Conservation (phyloP, 2,113 vertebrate species). For the Aramus guarauna region DNA sequence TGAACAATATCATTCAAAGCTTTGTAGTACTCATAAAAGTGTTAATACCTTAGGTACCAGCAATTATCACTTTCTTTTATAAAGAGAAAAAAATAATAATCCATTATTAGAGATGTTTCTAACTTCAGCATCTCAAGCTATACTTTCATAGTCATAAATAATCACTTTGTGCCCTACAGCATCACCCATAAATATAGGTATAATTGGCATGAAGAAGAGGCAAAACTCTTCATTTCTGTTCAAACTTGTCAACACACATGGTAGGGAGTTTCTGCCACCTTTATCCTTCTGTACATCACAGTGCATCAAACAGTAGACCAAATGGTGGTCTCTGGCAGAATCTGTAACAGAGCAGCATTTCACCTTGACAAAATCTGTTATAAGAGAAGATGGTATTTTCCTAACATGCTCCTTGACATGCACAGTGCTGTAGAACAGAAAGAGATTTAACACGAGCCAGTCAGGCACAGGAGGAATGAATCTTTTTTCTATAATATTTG, state of each 20-base stretch:
- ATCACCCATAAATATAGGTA: neutral
- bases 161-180: neutral
- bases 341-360: neutral
- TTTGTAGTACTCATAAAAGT: neutral
- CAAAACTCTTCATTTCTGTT: neutral
- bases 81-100: neutral
- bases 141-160: neutral
- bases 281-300: neutral
- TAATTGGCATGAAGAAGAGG: neutral
- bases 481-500: neutral
- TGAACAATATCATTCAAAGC: neutral
- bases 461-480: neutral
- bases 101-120: neutral
- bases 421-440: neutral
- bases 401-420: neutral
- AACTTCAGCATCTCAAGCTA: neutral
- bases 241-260: fast-evolving
- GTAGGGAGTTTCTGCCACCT: neutral
- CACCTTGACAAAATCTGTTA: neutral
- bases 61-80: neutral
- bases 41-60: neutral
- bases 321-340: neutral
- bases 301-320: neutral
- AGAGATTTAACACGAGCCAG: neutral
- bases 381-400: neutral